Evolutionary conservation across 2,888 invertebrate genomes (phyloP), one percentile per base, ranked within the genome.

Genomic region (Rhogogaster chlorosoma): DNA sequence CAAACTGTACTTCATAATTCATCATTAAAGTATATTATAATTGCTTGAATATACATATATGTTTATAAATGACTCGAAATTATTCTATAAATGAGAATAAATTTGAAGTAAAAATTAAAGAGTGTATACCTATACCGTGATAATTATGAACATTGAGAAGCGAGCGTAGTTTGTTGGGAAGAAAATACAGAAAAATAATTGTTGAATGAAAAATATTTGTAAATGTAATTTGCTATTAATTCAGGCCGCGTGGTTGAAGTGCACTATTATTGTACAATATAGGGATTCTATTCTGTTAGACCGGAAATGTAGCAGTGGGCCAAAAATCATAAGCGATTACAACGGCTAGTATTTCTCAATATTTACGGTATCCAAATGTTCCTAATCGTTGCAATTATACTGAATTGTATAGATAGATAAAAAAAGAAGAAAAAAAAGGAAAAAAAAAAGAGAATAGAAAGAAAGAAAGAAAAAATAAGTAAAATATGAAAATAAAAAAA

Each of bases 291-390:
- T 83, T 67, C 42, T 67, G 42, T 29, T 67, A 45, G 26, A 64
- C 45, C 67, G 67, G 32, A 83, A 83, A 83, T 67, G 42, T 83
- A 83, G 67, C 67, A 49, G 45, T 67, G 83, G 83, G 83, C 67
- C 83, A 83, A 67, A 80, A 70, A 45, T 83, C 83, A 67, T 73
- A 64, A 61, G 57, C 75, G 77, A 84, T 84, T 71, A 64, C 61
- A 84, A 77, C 71, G 61, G 75, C 84, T 77, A 42, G 84, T 77
- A 67, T 84, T 84, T 84, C 84, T 84, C 84, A 75, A 84, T 75
- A 64, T 77, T 75, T 42, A 84, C 77, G 77, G 77, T 84, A 84
- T 84, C 84, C 84, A 61, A 84, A 84, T 84, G 84, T 84, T 84
- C 84, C 84, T 84, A 84, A 84, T 64, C 84, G 84, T 75, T 61